These are phyloP conservation scores for Xerus inauris DNA, from an alignment of 2,113 vertebrate species.

Conservation along the genomic window DNA sequence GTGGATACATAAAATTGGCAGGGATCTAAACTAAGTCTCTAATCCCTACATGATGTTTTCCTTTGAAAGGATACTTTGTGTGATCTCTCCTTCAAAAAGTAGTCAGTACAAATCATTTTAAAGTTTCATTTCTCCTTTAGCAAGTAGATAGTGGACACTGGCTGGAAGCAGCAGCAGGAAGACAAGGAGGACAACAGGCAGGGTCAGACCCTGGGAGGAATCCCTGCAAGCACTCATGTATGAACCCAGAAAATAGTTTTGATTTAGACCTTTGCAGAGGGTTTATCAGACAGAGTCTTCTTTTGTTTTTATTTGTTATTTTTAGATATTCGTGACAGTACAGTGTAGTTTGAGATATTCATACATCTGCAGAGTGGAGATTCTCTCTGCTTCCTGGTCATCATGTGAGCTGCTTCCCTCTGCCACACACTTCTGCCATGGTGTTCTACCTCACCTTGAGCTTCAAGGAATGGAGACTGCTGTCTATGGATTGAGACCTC, in stretches of 20 bases:
- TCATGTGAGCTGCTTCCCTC: no score
- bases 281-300: neutral
- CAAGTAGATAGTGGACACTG: neutral
- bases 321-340: no score
- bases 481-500: no score
- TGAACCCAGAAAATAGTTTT: neutral
- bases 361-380: no score
- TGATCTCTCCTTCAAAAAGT: neutral
- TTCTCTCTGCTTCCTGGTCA: no score
- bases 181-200: no score
- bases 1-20: constrained; percentile 25
- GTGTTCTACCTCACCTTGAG: no score
- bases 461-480: no score
- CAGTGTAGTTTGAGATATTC: no score
- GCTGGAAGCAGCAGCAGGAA: neutral
- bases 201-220: no score
- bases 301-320: neutral
- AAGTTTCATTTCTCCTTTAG: neutral
- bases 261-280: neutral
- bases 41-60: constrained; percentile 37
- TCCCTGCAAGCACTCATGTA: neutral
- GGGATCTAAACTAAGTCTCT: constrained; percentile 3
- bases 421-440: no score
- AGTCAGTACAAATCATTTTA: neutral
- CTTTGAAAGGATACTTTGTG: neutral